phyloP scores from a whole-genome alignment of 2,888 invertebrate genomes.

The Phorcus lineatus region DNA sequence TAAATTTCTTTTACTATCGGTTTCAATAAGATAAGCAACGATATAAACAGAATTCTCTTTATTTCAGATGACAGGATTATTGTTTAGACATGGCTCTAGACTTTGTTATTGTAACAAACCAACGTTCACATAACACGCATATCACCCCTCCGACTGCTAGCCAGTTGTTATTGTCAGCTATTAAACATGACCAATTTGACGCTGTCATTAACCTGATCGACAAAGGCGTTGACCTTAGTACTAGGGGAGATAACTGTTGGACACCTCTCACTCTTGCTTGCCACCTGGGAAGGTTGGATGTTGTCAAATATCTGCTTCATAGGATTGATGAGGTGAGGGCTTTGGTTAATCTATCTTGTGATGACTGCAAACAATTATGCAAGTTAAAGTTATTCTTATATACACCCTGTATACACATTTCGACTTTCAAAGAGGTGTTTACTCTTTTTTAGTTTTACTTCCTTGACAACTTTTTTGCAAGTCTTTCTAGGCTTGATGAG shows the following conservation, averaged over 20 bases:
- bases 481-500: too few species aligned
- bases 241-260: slow-evolving; percentile 41
- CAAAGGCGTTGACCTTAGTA: slow-evolving; percentile 42
- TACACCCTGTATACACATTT: too few species aligned
- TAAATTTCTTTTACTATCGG: too few species aligned
- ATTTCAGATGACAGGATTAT: slow-evolving; percentile 9
- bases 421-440: too few species aligned
- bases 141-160: slow-evolving; percentile 33
- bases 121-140: slow-evolving; percentile 25
- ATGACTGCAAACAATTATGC: too few species aligned
- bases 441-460: too few species aligned
- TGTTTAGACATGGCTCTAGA: slow-evolving; percentile 18
- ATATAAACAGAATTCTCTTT: background rate
- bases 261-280: slow-evolving; percentile 54
- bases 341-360: background rate
- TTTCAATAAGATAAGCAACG: too few species aligned
- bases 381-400: too few species aligned
- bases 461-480: too few species aligned
- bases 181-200: slow-evolving; percentile 35
- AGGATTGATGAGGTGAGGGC: slow-evolving; percentile 23
- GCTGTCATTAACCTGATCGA: slow-evolving; percentile 39
- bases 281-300: slow-evolving; percentile 45
- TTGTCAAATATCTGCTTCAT: slow-evolving; percentile 37
- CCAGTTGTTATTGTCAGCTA: slow-evolving; percentile 40
- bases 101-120: slow-evolving; percentile 31